phyloP scores from a whole-genome alignment of 2,797 vertebrate species.

The Urocyon cinereoargenteus region DNA sequence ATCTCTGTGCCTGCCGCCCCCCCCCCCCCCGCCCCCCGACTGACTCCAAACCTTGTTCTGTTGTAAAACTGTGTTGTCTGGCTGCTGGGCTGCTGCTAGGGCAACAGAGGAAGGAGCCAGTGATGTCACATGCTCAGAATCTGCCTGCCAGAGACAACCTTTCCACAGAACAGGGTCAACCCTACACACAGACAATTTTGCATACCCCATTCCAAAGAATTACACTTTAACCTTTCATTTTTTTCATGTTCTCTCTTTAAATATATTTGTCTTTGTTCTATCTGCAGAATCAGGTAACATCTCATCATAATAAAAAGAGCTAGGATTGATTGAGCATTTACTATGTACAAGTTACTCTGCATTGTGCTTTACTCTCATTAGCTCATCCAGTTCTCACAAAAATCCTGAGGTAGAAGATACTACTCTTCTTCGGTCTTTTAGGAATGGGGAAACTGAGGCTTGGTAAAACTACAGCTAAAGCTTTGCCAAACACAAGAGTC shows the following conservation, averaged over 20 bases:
- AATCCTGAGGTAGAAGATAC: not conserved
- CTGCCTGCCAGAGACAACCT: slow-evolving; percentile 3
- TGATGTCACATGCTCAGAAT: slow-evolving; percentile 50
- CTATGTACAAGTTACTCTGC: not conserved
- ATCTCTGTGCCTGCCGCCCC: not conserved
- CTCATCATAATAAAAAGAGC: not conserved
- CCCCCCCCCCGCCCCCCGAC: fast-evolving
- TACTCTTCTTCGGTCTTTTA: not conserved
- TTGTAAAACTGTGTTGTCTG: slow-evolving; percentile 71
- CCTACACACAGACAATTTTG: not conserved
- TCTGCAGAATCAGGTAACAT: not conserved
- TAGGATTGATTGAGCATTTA: slow-evolving; percentile 22
- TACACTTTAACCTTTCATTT: not conserved
- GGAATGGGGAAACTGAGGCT: not conserved
- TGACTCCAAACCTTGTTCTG: not conserved
- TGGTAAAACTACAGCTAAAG: too few relatives aligned
- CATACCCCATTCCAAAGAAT: not conserved
- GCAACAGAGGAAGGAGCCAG: slow-evolving; percentile 15
- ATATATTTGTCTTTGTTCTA: not conserved
- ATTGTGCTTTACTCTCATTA: not conserved
- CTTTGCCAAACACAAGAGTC: not conserved
- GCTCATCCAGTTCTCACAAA: not conserved
- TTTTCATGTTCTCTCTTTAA: not conserved
- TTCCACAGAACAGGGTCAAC: slow-evolving; percentile 44
- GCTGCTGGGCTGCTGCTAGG: slow-evolving; percentile 69